A percentile compares a stretch with the other conserved stretches of the same genome.
Evolutionary conservation across 2,888 invertebrate species (phyloP).

Genomic region (Lordiphosa fenestrarum): DNA sequence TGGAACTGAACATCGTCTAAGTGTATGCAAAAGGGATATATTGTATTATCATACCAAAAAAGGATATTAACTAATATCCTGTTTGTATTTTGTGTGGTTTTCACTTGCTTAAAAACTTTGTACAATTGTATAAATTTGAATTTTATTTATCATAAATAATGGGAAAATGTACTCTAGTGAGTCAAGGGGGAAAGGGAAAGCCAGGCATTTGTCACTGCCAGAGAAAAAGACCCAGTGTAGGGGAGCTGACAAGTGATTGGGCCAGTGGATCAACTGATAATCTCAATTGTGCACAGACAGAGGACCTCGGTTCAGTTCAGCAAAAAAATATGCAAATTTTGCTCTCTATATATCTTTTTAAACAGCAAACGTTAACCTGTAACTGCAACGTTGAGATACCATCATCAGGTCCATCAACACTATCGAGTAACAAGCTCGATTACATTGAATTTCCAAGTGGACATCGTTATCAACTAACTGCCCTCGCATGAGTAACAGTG

Average conservation of each 20-base stretch:
- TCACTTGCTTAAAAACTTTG: too few species aligned
- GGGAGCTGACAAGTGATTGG: conserved; percentile 50
- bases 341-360: conserved; percentile 18
- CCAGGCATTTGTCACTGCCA: conserved; percentile 44
- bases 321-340: conserved; percentile 31
- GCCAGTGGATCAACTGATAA: conserved; percentile 39
- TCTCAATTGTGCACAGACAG: conserved; percentile 61
- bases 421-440: conserved; percentile 1
- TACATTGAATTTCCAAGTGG: conserved; percentile 13
- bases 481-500: conserved; percentile 80
- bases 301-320: conserved; percentile 6
- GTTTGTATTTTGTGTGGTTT: too few species aligned
- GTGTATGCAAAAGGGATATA: too few species aligned
- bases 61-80: too few species aligned
- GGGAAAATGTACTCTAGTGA: neutral
- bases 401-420: conserved; percentile 5
- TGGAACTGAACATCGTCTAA: too few species aligned
- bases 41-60: too few species aligned
- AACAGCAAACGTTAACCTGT: conserved; percentile 22
- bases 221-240: conserved; percentile 2
- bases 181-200: neutral
- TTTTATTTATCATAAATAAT: too few species aligned
- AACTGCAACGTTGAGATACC: neutral
- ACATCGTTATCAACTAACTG: conserved; percentile 30
- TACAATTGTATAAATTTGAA: too few species aligned